Evolutionary conservation across 2,797 vertebrate genomes (phyloP).

Genomic region (Darevskia nairensis): DNA sequence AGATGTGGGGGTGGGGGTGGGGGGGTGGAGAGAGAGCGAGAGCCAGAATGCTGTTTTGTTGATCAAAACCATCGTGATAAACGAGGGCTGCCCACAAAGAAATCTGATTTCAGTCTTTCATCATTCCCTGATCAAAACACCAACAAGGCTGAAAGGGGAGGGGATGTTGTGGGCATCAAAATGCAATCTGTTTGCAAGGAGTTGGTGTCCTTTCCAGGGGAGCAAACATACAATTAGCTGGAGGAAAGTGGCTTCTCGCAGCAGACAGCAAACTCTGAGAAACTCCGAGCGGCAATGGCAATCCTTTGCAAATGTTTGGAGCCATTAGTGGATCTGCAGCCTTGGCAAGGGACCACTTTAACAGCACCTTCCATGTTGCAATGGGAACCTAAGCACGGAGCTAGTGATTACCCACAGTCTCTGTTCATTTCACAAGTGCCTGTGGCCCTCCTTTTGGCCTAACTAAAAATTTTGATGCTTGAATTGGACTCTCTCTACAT

Average conservation of each 20-base stretch:
- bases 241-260: background rate
- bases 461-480: too few species aligned
- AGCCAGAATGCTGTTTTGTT: constrained; percentile 52
- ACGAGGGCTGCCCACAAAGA: constrained; percentile 22
- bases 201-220: background rate
- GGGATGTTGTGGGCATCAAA: background rate
- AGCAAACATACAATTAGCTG: background rate
- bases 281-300: background rate
- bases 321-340: background rate
- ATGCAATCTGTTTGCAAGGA: background rate
- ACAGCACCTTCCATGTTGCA: background rate
- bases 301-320: background rate
- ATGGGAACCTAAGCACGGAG: background rate
- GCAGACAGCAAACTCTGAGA: background rate
- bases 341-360: background rate
- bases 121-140: constrained; percentile 3
- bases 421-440: background rate
- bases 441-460: background rate
- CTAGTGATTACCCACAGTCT: background rate
- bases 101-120: constrained; percentile 30
- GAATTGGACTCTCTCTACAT: background rate
- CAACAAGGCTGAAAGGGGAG: background rate
- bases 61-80: constrained; percentile 49
- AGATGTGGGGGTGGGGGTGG: too few species aligned
- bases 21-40: background rate